These are phyloP conservation scores for Cardiocondyla obscurior DNA, from an alignment of 1,140 invertebrate species.

Conservation along the genomic window DNA sequence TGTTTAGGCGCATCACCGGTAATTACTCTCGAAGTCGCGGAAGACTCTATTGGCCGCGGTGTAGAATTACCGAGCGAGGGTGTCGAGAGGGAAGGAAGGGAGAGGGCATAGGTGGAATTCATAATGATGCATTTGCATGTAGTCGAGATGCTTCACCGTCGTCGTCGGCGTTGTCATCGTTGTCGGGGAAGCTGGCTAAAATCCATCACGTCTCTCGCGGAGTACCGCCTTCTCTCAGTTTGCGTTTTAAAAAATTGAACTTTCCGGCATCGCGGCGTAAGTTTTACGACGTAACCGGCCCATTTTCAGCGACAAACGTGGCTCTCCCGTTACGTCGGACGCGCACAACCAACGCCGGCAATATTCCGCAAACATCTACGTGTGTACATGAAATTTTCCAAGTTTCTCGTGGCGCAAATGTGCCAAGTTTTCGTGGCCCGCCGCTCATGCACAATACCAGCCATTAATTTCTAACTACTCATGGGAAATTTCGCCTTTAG, in stretches of 20 bases:
- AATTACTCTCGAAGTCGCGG: constrained; percentile 73
- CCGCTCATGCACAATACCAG: not conserved
- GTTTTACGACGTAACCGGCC: constrained; percentile 59
- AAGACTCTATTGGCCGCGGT: constrained; percentile 71
- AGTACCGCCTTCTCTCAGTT: constrained; percentile 55
- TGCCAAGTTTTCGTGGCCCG: constrained; percentile 8
- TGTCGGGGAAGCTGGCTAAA: constrained; percentile 23
- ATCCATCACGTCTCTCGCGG: constrained; percentile 61
- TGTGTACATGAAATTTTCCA: constrained; percentile 28
- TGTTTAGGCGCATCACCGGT: constrained; percentile 75
- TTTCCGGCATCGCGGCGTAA: constrained; percentile 46
- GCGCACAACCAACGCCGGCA: not conserved
- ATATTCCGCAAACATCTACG: constrained; percentile 5
- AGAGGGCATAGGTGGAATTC: constrained; percentile 66
- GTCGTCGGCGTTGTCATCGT: not conserved
- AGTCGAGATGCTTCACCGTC: constrained; percentile 14
- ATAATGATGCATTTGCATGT: constrained; percentile 68
- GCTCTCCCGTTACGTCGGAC: not conserved
- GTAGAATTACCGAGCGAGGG: constrained; percentile 71
- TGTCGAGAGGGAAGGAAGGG: constrained; percentile 19
- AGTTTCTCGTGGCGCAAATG: not conserved
- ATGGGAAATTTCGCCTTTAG: not conserved
- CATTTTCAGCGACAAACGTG: constrained; percentile 50
- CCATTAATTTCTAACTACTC: constrained; percentile 14
- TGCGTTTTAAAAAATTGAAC: constrained; percentile 49